These are phyloP conservation scores for Stigmatopora argus DNA, from an alignment of 2,113 vertebrate species.

Conservation along the genomic window DNA sequence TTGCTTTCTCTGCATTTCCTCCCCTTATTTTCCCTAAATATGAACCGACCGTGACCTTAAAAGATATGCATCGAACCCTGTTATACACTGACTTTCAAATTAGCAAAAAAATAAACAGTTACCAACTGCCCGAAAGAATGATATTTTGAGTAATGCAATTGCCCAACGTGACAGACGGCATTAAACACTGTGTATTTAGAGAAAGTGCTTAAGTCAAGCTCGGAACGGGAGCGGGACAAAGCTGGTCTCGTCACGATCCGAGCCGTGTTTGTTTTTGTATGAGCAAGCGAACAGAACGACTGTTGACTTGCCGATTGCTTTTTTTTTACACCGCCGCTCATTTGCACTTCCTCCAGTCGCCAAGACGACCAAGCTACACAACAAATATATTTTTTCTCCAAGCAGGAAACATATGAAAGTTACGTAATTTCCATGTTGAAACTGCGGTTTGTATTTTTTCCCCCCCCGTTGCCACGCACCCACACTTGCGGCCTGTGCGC, in stretches of 20 bases:
- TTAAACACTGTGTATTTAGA: neutral
- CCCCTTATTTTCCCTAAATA: neutral
- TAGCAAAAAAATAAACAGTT: neutral
- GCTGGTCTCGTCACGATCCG: neutral
- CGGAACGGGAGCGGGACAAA: neutral
- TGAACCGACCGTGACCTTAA: neutral
- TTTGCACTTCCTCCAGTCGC: neutral
- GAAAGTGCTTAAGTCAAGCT: conserved; percentile 1
- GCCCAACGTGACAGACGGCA: neutral
- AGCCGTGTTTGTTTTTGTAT: neutral
- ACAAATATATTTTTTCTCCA: neutral
- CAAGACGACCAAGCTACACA: neutral
- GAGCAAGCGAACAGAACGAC: neutral
- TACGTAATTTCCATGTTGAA: too few relatives aligned
- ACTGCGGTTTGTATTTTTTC: neutral
- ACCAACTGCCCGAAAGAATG: neutral
- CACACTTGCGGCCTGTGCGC: neutral
- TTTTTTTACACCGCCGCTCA: neutral
- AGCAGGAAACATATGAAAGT: neutral
- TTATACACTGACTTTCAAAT: neutral
- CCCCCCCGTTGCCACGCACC: neutral
- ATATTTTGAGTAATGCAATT: neutral
- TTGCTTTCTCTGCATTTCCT: neutral
- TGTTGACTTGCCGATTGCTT: neutral
- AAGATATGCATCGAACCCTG: neutral